Base-by-base conservation (phyloP, 2,888 invertebrate genomes). In the Aleiodes leptofemur region DNA sequence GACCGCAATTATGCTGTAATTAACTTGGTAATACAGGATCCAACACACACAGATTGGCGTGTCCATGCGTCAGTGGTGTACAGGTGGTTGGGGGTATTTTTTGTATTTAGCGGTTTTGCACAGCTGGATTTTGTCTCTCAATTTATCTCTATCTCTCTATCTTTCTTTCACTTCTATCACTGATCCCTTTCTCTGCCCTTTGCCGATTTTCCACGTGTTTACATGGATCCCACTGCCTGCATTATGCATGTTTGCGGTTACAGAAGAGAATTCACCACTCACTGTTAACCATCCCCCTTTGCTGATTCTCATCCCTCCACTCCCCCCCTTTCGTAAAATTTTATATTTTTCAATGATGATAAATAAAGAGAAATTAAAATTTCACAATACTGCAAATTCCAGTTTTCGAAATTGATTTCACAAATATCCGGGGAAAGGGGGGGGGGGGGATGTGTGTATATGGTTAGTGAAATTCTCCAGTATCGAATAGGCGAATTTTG, bases 221-320 rank as follows among this genome's bases (percentile, higher is more conserved):
- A 84, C 85, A 85, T 86, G 85, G 83, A 81, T 48, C 78, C 81
- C 83, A 82, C 81, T 82, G 86, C 84, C 86, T 88, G 87, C 86
- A 89, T 89, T 88, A 88, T 88, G 88, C 87, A 88, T 86, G 88
- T 88, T 87, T 87, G 89, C 85, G 89, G 88, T 86, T 86, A 85
- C 87, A 84, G 86, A 86, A 87, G 88, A 86, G 87, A 88, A 88
- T 88, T 88, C 86, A 85, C 88, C 88, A 87, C 86, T 84, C 83
- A 85, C 82, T 83, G 11, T 23, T 59, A 61, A 74, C 81, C 79
- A 80, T 79, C 79, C 77, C 73, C 77, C 38, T 68, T 59, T 66
- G 70, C 29, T 34, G 3, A 34, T 34, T 34, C 6, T 34, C 23
- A 23, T 38, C 43, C 43, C 43, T 43, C 8, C 9, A 8, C 6